Conservation (phyloP, 2,888 invertebrate genomes). For the Heliconius ismenius region DNA sequence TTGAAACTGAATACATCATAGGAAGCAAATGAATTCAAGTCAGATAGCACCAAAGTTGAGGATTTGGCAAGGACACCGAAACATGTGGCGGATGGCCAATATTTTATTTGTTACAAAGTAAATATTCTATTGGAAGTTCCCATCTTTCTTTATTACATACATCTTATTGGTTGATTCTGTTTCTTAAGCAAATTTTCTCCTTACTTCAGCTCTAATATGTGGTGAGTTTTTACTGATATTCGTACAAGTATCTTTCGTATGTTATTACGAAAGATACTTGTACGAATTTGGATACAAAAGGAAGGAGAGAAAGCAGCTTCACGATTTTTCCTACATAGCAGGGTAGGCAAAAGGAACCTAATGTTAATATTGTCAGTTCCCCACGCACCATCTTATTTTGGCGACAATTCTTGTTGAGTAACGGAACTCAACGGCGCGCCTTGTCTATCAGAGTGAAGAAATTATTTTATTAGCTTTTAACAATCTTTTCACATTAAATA, state of each 20-base stretch:
- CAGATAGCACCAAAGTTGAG: conserved; percentile 23
- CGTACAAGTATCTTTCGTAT: neutral
- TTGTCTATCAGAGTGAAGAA: too few relatives aligned
- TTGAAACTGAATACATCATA: conserved; percentile 22
- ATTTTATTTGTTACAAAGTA: conserved; percentile 27
- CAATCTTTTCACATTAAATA: neutral
- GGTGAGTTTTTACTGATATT: neutral
- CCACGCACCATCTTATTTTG: neutral
- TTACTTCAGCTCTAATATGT: neutral
- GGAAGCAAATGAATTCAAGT: conserved; percentile 30
- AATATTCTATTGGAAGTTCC: conserved; percentile 19
- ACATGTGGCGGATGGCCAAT: conserved; percentile 36
- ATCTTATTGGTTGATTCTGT: neutral
- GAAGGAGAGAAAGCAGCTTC: neutral
- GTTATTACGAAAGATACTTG: too few relatives aligned
- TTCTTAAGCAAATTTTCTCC: neutral
- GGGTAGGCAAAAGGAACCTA: neutral
- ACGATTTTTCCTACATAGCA: neutral
- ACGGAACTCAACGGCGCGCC: too few relatives aligned
- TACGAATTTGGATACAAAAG: neutral
- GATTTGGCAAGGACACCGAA: conserved; percentile 35
- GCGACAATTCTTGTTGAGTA: neutral
- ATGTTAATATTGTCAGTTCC: neutral
- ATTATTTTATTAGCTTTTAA: too few relatives aligned
- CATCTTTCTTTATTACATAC: conserved; percentile 7